Conservation (phyloP, 2,113 vertebrate genomes). For the Centropus bengalensis region DNA sequence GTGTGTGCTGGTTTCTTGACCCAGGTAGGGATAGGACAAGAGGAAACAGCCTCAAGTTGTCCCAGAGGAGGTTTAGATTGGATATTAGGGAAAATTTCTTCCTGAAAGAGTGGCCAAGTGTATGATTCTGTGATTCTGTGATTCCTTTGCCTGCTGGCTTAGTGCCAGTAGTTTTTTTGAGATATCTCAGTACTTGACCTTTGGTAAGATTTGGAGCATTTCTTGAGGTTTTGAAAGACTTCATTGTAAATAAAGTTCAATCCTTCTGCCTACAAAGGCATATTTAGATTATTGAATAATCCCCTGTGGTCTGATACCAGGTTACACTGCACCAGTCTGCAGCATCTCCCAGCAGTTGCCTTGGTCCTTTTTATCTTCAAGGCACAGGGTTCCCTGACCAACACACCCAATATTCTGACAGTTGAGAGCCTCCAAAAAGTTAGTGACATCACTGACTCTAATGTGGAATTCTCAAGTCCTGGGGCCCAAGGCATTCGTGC, state of each 20-base stretch:
- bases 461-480: neutral
- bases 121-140: too few relatives aligned
- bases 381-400: neutral
- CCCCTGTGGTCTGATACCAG: neutral
- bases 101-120: too few relatives aligned
- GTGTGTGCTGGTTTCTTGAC: too few relatives aligned
- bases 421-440: neutral
- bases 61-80: too few relatives aligned
- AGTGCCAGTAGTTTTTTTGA: neutral
- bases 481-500: neutral
- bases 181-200: neutral
- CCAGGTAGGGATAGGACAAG: too few relatives aligned
- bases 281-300: neutral
- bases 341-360: neutral
- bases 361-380: neutral
- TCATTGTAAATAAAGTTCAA: neutral
- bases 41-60: too few relatives aligned
- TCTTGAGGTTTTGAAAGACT: neutral
- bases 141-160: neutral
- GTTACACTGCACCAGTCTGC: neutral
- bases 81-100: too few relatives aligned
- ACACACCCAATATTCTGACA: neutral
- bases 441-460: neutral
- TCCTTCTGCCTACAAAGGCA: neutral
- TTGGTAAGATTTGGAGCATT: neutral